These are phyloP conservation scores for Meteorus sp. DNA, from an alignment of 1,140 invertebrate genomes.

Conservation along the genomic window DNA sequence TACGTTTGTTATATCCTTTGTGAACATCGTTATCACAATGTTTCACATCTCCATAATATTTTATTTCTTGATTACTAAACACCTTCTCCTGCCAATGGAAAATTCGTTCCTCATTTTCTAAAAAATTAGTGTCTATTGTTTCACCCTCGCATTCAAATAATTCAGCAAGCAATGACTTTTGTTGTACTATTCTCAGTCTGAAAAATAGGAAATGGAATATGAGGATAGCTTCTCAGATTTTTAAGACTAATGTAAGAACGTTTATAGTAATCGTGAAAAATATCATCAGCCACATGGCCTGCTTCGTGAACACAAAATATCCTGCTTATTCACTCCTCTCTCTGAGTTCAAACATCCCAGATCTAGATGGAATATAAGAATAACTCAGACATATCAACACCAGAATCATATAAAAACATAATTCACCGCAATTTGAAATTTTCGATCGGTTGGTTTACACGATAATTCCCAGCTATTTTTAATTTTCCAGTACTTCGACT, in stretches of 20 bases:
- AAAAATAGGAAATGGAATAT: constrained; percentile 36
- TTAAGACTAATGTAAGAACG: neutral
- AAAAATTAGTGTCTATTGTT: constrained; percentile 47
- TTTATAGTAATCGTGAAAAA: too few relatives aligned
- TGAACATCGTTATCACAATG: constrained; percentile 51
- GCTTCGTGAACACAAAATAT: neutral
- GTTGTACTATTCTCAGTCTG: constrained; percentile 54
- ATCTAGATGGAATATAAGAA: too few relatives aligned
- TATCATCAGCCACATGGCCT: constrained; percentile 12
- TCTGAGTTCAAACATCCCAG: too few relatives aligned
- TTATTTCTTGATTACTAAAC: constrained; percentile 48
- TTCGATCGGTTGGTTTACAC: constrained; percentile 54
- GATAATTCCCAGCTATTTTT: constrained; percentile 56
- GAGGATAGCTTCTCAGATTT: constrained; percentile 12
- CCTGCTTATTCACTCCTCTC: too few relatives aligned
- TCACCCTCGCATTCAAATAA: constrained; percentile 50
- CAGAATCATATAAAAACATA: too few relatives aligned
- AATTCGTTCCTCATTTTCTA: constrained; percentile 46
- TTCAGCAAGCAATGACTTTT: constrained; percentile 50
- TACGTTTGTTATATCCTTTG: constrained; percentile 45
- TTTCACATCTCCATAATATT: constrained; percentile 47
- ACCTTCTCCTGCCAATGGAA: constrained; percentile 57
- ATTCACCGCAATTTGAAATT: constrained; percentile 59
- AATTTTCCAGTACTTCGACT: constrained; percentile 31
- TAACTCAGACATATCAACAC: too few relatives aligned